Conservation (phyloP, 2,888 invertebrate genomes). For the Labia minor region DNA sequence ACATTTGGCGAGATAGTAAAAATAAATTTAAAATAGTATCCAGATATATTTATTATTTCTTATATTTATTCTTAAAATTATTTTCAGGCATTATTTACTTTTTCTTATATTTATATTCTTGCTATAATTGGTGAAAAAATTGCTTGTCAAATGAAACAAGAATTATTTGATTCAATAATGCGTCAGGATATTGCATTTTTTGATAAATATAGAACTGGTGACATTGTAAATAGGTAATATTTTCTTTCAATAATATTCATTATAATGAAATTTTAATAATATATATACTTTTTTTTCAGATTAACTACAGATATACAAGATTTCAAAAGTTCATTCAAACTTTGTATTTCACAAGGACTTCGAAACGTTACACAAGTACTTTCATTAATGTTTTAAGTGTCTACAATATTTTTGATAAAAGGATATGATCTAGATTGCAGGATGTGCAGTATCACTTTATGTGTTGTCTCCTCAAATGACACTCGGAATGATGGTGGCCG, state of each 20-base stretch:
- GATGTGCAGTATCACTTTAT: constrained; percentile 66
- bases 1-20: no score
- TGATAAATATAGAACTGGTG: constrained; percentile 81
- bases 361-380: constrained; percentile 73
- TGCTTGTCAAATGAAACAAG: constrained; percentile 66
- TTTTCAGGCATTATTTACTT: constrained; percentile 72
- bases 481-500: constrained; percentile 65
- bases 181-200: constrained; percentile 84
- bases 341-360: constrained; percentile 83
- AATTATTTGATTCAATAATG: constrained; percentile 71
- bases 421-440: constrained; percentile 40
- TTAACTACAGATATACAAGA: constrained; percentile 91
- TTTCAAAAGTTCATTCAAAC: constrained; percentile 93
- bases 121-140: constrained; percentile 82
- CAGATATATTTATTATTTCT: no score
- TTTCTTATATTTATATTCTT: constrained; percentile 76
- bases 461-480: constrained; percentile 87
- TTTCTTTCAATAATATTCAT: no score
- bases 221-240: constrained; percentile 77
- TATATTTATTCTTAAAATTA: constrained; percentile 19
- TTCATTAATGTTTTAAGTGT: constrained; percentile 2
- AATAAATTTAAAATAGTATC: no score
- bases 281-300: constrained; percentile 39
- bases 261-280: constrained; percentile 18
- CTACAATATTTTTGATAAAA: not conserved